phyloP scores from a whole-genome alignment of 2,113 vertebrate genomes.

The Benitochromis conjunctus region DNA sequence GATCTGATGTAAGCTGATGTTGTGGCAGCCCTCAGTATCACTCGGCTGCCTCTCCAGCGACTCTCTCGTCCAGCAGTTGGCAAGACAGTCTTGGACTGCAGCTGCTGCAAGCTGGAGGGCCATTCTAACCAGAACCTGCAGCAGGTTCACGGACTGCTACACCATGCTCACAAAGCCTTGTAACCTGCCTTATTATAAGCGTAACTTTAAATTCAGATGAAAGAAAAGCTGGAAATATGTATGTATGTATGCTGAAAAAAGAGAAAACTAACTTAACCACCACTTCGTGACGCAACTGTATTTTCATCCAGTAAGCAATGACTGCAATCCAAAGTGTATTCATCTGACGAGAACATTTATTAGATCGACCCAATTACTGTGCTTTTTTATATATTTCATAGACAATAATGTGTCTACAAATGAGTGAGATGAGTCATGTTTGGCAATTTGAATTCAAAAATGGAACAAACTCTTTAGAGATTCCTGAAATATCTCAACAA shows the following conservation, averaged over 20 bases:
- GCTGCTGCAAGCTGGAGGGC: not conserved
- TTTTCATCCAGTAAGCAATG: not conserved
- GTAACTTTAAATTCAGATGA: fast-evolving
- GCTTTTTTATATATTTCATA: not conserved
- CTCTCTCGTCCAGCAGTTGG: not conserved
- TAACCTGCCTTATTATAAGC: not conserved
- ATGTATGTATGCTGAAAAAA: not conserved
- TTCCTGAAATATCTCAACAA: not conserved
- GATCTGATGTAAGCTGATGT: not conserved
- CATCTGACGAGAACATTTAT: not conserved
- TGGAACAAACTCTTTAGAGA: not conserved
- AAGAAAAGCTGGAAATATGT: not conserved
- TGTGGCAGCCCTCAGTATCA: not conserved
- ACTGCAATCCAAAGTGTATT: not conserved
- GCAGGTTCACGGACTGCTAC: not conserved
- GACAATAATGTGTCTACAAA: not conserved
- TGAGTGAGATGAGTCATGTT: not conserved
- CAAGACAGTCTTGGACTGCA: not conserved
- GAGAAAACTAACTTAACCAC: not conserved
- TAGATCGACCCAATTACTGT: not conserved
- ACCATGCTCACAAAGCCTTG: not conserved
- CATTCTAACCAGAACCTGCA: not conserved
- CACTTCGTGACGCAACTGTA: not conserved
- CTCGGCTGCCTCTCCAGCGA: not conserved
- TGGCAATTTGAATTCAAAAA: not conserved